phyloP scores from a whole-genome alignment of 2,113 vertebrate species.

The Ochotona curzoniae region DNA sequence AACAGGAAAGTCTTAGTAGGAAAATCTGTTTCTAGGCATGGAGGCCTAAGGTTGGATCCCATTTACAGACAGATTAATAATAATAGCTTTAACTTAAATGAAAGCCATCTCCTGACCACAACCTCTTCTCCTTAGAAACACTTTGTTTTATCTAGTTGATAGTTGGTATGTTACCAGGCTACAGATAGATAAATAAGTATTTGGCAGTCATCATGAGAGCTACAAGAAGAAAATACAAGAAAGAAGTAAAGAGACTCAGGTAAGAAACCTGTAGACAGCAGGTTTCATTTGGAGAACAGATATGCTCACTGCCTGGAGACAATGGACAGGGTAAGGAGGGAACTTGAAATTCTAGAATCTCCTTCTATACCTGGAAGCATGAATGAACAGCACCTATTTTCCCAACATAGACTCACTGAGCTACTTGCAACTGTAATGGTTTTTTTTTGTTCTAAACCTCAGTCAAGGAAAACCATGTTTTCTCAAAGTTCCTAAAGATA shows the following conservation, averaged over 20 bases:
- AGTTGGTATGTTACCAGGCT: constrained; percentile 26
- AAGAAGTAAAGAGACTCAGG: constrained; percentile 12
- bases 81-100: constrained; percentile 7
- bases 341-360: not conserved
- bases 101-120: not conserved
- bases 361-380: not conserved
- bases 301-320: not conserved
- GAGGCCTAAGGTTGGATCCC: constrained; percentile 2
- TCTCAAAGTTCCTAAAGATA: not conserved
- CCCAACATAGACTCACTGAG: not conserved
- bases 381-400: not conserved
- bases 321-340: not conserved
- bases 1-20: constrained; percentile 43
- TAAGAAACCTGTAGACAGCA: not conserved
- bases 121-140: not conserved
- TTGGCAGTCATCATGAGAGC: constrained; percentile 6
- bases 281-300: constrained; percentile 34
- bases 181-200: not conserved
- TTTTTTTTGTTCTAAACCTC: not conserved
- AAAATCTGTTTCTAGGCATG: constrained; percentile 52
- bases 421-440: not conserved
- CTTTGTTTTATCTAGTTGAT: constrained; percentile 39
- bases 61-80: constrained; percentile 27
- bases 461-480: not conserved
- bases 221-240: constrained; percentile 23